These are phyloP conservation scores for Eristalis arbustorum DNA, from an alignment of 2,888 invertebrate genomes.

Conservation along the genomic window DNA sequence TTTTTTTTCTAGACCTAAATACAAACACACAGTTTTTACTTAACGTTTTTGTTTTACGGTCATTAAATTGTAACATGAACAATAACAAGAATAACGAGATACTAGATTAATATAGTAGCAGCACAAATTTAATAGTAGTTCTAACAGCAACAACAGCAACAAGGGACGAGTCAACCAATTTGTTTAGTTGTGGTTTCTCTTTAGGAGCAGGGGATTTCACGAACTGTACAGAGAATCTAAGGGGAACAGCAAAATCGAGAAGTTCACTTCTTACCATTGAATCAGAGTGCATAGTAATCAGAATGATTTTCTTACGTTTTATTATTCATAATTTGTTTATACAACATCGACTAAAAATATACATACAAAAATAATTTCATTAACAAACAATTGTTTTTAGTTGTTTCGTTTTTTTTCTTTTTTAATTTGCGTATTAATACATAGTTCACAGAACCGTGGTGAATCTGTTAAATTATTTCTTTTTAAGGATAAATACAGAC, in stretches of 20 bases:
- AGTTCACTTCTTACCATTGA: conserved; percentile 57
- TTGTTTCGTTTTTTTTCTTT: conserved; percentile 2
- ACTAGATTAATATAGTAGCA: conserved; percentile 51
- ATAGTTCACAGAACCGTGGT: conserved; percentile 55
- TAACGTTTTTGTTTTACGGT: conserved; percentile 13
- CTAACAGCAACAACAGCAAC: conserved; percentile 66
- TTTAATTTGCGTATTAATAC: conserved; percentile 17
- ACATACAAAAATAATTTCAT: conserved; percentile 63
- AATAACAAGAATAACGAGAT: conserved; percentile 64
- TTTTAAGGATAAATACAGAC: conserved; percentile 25
- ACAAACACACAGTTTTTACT: conserved; percentile 26
- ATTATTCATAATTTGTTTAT: conserved; percentile 27
- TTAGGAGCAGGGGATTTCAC: not conserved
- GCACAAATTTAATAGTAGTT: conserved; percentile 43
- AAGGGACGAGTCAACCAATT: conserved; percentile 32
- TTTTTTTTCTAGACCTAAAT: not conserved
- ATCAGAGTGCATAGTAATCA: conserved; percentile 56
- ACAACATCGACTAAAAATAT: conserved; percentile 22
- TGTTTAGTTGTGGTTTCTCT: not conserved
- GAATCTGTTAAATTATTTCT: conserved; percentile 27
- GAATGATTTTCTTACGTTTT: conserved; percentile 13
- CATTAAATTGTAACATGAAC: conserved; percentile 61
- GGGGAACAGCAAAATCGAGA: conserved; percentile 27
- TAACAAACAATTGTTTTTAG: conserved; percentile 27
- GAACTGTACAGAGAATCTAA: not conserved